Evolutionary conservation across 2,888 invertebrate species (phyloP), one percentile per base, ranked within the genome.

Genomic region (Drosophila falleni): DNA sequence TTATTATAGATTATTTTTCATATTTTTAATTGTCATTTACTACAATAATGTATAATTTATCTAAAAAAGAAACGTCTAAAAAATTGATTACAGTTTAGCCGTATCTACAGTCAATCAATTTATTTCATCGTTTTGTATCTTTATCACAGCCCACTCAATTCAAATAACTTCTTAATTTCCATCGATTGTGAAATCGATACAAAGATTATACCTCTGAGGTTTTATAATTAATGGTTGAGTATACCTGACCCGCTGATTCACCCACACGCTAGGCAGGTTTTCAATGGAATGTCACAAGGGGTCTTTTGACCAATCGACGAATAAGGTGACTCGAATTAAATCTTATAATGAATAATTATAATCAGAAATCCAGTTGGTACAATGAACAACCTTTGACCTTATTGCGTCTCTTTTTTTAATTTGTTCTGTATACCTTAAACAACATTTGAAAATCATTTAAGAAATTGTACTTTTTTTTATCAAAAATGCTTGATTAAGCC

Each of bases 181-280:
- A 75, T 46, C 54, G 59, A 90, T 85, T 85, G 90, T 80, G 90
- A 85, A 85, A 85, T 89, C 60, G 35, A 63, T 46, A 64, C 50
- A 11, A 33, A 23, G 19, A 49, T 63, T 77, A 46, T 29, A 54
- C 23, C 13, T 23, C 19, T 47, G 29, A 8, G 46, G 31, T 50
- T 13, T 42, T 37, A 44, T 44, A 56, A 56, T 47, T 63, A 71
- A 71, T 58, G 41, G n/a, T 19, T 4, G 26, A 16, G 44, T 37
- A n/a, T 29, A 37, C 16, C 44, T 23, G 61, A 37, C 51, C 50
- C 55, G 39, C 51, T 75, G 75, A 82, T 37, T 82, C 80, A 78
- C 55, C 63, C 46, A 78, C 78, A 62, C 42, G 78, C 70, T 68
- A 26, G 62, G 64, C 86, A 64, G 72, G 86, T 89, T 82, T 67